These are phyloP conservation scores for Cyprinodon brontotheroides DNA, from an alignment of 2,113 vertebrate genomes.

Conservation along the genomic window DNA sequence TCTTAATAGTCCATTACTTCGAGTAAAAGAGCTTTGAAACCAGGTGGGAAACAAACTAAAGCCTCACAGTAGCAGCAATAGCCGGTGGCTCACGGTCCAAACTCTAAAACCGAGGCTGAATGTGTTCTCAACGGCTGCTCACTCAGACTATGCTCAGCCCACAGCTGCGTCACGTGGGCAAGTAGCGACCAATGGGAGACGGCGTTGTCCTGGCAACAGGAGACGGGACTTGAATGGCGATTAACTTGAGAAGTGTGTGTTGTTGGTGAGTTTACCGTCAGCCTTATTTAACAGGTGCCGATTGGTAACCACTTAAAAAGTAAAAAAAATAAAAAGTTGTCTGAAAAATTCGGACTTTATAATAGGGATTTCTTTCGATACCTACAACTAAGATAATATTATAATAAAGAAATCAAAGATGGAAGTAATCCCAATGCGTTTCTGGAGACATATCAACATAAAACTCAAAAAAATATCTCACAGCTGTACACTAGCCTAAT, in stretches of 20 bases:
- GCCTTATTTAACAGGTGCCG: too few species aligned
- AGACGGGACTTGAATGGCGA: conserved; percentile 37
- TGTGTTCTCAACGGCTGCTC: conserved; percentile 34
- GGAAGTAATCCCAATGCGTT: too few species aligned
- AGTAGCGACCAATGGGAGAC: conserved; percentile 60
- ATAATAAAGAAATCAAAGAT: too few species aligned
- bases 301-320: too few species aligned
- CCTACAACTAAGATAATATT: too few species aligned
- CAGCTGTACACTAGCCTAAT: too few species aligned
- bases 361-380: too few species aligned
- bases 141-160: conserved; percentile 41
- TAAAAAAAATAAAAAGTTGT: too few species aligned
- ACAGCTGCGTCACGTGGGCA: conserved; percentile 65
- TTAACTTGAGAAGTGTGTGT: conserved; percentile 6
- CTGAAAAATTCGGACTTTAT: too few species aligned
- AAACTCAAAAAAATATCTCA: too few species aligned
- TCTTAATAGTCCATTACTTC: conserved; percentile 74
- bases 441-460: too few species aligned
- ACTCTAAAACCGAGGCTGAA: conserved; percentile 44
- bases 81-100: conserved; percentile 52
- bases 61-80: conserved; percentile 21
- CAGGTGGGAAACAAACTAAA: conserved; percentile 10
- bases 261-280: not conserved
- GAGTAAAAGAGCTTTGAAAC: not conserved
- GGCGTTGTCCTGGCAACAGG: conserved; percentile 71